Evolutionary conservation across 2,113 vertebrate species (phyloP), one percentile per base, ranked within the genome.

Genomic region (Zapus hudsonius): DNA sequence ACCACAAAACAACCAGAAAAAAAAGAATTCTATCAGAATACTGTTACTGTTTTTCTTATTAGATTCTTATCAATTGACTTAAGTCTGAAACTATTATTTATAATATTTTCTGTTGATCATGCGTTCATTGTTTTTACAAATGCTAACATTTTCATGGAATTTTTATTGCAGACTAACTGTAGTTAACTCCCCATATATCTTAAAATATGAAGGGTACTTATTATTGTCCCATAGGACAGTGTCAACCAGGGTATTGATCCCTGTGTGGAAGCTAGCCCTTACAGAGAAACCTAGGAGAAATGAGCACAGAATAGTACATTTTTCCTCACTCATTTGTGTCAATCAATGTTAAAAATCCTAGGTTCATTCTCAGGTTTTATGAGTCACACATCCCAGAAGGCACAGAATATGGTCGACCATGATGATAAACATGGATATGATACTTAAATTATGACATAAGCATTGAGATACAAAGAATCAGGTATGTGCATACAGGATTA

Each of bases 1-100:
- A 75, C 7, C 44, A 82, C 12, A 70, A 76, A n/a, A 16, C 16
- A 86, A 13, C 17, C 10, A 59, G 38, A 12, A 47, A 12, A 47
- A 33, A 91, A 64, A 81, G 36, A 10, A 75, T 11, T 42, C 4
- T 42, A 12, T 44, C 6, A 10, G 3, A 11, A 12, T 1, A 64
- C 2, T 33, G 10, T 33, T 31, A 33, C 42, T 33, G 19, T 12
- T 7, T 82, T 63, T 42, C 33, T 6, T 16, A 44, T 23, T 82
- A 23, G 11, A 57, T 3, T 12, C 33, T n/a, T 74, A 5, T 74
- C 47, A 55, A 57, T 8, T 22, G 22, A 85, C 3, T 78, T 73
- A 88, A 82, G 82, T 78, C 36, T 78, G 31, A 82, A 94, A 85
- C 6, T n/a, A 72, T 63, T 80, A 72, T 33, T 84, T 82, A 91